Percentiles rank a stretch among this genome's conserved stretches.
These are phyloP conservation scores for Notodonta dromedarius DNA, from an alignment of 2,888 invertebrate genomes.

Conservation along the genomic window DNA sequence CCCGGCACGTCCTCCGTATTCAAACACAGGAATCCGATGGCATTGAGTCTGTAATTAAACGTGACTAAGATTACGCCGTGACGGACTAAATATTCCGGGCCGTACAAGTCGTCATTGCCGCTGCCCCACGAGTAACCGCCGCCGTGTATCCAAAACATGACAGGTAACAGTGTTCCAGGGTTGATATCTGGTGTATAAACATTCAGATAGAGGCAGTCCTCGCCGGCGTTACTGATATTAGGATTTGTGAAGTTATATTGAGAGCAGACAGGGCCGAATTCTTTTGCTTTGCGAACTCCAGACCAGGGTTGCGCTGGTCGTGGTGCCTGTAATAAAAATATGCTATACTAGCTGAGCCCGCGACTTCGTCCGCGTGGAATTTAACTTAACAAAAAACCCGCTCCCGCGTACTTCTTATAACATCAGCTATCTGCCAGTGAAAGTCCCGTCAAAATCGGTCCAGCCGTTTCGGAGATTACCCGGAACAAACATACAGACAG, in stretches of 20 bases:
- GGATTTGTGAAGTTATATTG: conserved; percentile 31
- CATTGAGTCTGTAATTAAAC: conserved; percentile 69
- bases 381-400: no score
- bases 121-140: conserved; percentile 61
- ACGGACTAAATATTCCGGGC: conserved; percentile 67
- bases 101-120: conserved; percentile 60
- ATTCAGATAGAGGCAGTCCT: conserved; percentile 72
- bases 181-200: conserved; percentile 63
- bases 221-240: conserved; percentile 44
- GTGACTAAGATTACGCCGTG: conserved; percentile 68
- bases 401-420: no score
- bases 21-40: conserved; percentile 67
- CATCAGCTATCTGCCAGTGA: no score
- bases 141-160: conserved; percentile 72
- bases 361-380: no score
- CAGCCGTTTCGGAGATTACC: no score
- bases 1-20: conserved; percentile 71
- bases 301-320: conserved; percentile 59
- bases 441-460: no score
- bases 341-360: no score
- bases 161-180: conserved; percentile 49
- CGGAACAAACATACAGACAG: no score
- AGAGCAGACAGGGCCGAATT: conserved; percentile 56
- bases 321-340: conserved; percentile 61
- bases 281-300: conserved; percentile 61